Base-by-base conservation (phyloP, 2,888 invertebrate genomes). In the Andrena marginata region DNA sequence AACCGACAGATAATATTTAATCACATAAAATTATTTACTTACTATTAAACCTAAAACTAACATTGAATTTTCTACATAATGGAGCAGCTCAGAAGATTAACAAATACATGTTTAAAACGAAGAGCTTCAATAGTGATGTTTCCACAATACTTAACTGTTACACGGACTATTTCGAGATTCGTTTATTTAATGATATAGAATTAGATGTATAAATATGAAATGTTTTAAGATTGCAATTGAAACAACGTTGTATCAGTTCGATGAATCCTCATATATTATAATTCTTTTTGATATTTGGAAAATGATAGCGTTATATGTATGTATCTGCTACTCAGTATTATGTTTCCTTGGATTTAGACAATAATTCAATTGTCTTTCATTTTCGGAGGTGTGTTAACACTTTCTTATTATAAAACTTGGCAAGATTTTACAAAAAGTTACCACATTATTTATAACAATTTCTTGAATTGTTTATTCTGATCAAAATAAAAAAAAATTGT, bases 21-120 rank as follows among this genome's bases (percentile, higher is more conserved):
- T 75, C 72, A 78, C 87, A 84, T 89, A 89, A 88, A 88, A 89
- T 86, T 87, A 80, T 82, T 87, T 90, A 89, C 77, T 83, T 89
- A 90, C 85, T 81, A 87, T 78, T 83, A 87, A 86, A 85, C 87
- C 85, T 89, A 88, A 86, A 85, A 87, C 77, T 85, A 87, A 82
- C 82, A 80, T 82, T 84, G 69, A 86, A 85, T 82, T 81, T 81
- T 84, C 85, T 85, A 84, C 84, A 83, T 71, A 83, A 77, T 80
- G 78, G 78, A 87, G 82, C 77, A 82, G 85, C 76, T 86, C 82
- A 80, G 78, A 87, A 82, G 81, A 85, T 84, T 78, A 75, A 83
- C 64, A 85, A 85, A 82, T 82, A 85, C 74, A 80, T 89, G 85
- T 72, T 64, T 35, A 85, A 64, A 74, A 63, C 77, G 62, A 62